These are phyloP conservation scores for Wiebesia pumilae DNA, from an alignment of 1,140 invertebrate genomes.

Conservation along the genomic window DNA sequence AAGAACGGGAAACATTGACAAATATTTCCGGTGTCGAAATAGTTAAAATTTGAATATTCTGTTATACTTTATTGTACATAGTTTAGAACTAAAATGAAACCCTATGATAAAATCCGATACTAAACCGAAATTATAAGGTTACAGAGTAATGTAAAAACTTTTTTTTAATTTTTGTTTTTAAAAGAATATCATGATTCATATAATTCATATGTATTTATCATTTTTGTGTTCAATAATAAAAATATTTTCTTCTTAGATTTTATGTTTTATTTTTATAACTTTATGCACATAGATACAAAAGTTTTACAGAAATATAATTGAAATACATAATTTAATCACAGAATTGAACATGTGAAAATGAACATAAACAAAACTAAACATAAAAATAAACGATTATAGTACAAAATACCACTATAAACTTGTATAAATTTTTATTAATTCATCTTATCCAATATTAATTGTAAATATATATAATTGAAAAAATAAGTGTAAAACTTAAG, in stretches of 20 bases:
- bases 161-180: background rate
- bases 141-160: background rate
- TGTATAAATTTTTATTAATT: too few relatives aligned
- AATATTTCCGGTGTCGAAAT: constrained; percentile 33
- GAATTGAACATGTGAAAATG: too few relatives aligned
- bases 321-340: too few relatives aligned
- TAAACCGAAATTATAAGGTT: constrained; percentile 14
- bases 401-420: too few relatives aligned
- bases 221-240: background rate
- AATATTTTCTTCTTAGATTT: background rate
- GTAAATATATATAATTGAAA: background rate
- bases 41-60: constrained; percentile 16
- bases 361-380: too few relatives aligned
- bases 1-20: constrained; percentile 55
- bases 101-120: constrained; percentile 14
- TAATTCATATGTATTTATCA: background rate
- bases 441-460: too few relatives aligned
- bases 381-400: too few relatives aligned
- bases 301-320: too few relatives aligned
- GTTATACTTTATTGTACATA: constrained; percentile 25
- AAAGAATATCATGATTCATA: background rate
- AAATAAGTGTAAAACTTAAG: background rate
- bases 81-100: constrained; percentile 21
- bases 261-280: background rate
- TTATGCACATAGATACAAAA: too few relatives aligned